phyloP scores from a whole-genome alignment of 2,888 invertebrate species.

The Limnephilus lunatus region DNA sequence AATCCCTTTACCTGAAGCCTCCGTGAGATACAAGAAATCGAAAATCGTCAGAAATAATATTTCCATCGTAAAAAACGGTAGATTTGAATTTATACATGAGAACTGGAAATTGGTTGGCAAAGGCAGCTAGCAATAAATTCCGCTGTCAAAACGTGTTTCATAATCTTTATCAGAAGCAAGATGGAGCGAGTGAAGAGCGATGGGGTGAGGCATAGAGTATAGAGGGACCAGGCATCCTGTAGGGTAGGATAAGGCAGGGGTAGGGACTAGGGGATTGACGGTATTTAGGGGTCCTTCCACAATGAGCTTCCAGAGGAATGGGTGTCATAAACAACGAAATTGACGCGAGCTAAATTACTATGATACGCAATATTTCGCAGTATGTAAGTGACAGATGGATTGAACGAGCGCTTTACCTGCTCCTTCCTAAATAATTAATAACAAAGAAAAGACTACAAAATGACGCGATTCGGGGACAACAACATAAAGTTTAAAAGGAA shows the following conservation, averaged over 20 bases:
- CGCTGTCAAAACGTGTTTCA: constrained; percentile 25
- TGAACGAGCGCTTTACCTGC: not conserved
- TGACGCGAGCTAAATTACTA: constrained; percentile 38
- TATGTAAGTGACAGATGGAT: constrained; percentile 32
- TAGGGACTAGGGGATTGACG: not conserved
- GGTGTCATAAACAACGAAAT: constrained; percentile 30
- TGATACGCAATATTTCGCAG: constrained; percentile 31
- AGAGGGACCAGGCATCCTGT: not conserved
- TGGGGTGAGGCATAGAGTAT: not conserved
- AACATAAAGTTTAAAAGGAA: not conserved
- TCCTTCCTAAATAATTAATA: not conserved
- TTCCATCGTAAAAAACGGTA: not conserved
- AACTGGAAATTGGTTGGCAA: not conserved
- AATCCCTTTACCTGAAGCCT: not conserved
- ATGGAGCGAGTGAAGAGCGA: constrained; percentile 3
- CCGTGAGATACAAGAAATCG: not conserved
- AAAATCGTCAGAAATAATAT: not conserved
- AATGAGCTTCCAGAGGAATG: constrained; percentile 16
- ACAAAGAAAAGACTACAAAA: not conserved
- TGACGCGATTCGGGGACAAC: not conserved
- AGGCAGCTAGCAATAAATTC: constrained; percentile 31
- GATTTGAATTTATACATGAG: not conserved
- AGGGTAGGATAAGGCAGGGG: not conserved
- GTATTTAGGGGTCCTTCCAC: not conserved
- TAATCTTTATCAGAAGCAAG: constrained; percentile 30